Conservation (phyloP, 1,140 invertebrate genomes). For the Musca domestica region DNA sequence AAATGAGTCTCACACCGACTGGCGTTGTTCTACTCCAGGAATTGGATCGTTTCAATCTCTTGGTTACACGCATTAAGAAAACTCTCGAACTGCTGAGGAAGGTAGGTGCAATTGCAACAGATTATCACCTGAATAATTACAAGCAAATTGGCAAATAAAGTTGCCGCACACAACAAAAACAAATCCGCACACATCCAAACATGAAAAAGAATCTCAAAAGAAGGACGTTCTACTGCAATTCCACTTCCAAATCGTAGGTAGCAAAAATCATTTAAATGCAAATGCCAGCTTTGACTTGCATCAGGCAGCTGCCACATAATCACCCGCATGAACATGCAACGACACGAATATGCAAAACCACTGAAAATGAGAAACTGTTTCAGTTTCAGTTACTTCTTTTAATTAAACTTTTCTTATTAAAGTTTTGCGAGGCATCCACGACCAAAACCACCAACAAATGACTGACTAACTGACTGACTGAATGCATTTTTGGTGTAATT, state of each 20-base stretch:
- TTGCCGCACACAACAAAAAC: not conserved
- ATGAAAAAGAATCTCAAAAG: not conserved
- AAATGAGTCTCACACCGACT: constrained; percentile 73
- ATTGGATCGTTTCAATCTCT: constrained; percentile 79
- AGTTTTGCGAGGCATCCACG: not conserved
- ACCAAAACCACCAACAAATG: no score
- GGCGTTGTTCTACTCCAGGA: constrained; percentile 86
- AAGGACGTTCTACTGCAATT: no score
- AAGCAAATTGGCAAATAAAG: not conserved
- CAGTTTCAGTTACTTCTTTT: not conserved
- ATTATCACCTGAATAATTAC: not conserved
- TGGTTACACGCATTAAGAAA: constrained; percentile 70
- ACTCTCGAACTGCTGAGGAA: constrained; percentile 73
- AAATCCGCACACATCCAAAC: not conserved
- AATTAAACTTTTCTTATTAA: constrained; percentile 14
- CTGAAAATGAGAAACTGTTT: constrained; percentile 1
- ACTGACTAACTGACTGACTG: no score
- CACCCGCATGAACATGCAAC: no score
- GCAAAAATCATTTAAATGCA: no score
- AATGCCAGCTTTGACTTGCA: no score
- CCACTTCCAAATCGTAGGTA: no score
- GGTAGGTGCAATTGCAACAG: constrained; percentile 49
- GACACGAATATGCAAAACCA: not conserved
- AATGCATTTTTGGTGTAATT: no score
- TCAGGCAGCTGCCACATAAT: no score